A percentile compares a stretch with the other conserved stretches of the same genome.
Conservation (phyloP, 2,888 invertebrate genomes). For the Sympetrum striolatum region DNA sequence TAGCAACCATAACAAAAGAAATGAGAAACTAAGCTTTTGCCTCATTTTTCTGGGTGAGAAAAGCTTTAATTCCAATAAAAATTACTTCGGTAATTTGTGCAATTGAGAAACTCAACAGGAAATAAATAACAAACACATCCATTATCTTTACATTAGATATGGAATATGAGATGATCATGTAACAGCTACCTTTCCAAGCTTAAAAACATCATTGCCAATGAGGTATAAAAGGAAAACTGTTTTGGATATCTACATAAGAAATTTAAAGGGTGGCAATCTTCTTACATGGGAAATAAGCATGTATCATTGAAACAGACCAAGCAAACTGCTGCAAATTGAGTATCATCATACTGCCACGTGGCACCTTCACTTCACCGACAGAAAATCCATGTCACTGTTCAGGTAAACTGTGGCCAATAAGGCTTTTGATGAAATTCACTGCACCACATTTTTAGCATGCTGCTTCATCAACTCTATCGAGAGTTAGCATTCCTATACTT, state of each 20-base stretch:
- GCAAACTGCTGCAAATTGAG: background rate
- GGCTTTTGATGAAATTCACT: conserved; percentile 23
- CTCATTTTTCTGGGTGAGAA: background rate
- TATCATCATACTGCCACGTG: background rate
- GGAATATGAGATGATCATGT: conserved; percentile 2
- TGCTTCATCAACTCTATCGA: background rate
- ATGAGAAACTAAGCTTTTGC: background rate
- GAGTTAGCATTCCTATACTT: background rate
- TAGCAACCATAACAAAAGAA: background rate
- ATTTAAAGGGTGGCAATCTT: background rate
- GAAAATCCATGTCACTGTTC: conserved; percentile 20
- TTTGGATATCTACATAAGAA: background rate
- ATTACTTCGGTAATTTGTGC: conserved; percentile 6
- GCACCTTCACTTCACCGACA: conserved; percentile 26
- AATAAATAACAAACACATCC: conserved; percentile 18
- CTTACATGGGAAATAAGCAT: background rate
- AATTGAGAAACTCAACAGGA: background rate
- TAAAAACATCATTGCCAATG: conserved; percentile 4
- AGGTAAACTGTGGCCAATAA: conserved; percentile 11
- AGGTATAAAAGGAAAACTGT: background rate
- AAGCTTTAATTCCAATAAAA: background rate
- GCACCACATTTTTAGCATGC: conserved; percentile 1
- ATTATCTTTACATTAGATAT: background rate
- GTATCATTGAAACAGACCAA: background rate
- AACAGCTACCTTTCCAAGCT: background rate